These are phyloP conservation scores for Drosophila tristis DNA, from an alignment of 1,140 invertebrate species.

Conservation along the genomic window DNA sequence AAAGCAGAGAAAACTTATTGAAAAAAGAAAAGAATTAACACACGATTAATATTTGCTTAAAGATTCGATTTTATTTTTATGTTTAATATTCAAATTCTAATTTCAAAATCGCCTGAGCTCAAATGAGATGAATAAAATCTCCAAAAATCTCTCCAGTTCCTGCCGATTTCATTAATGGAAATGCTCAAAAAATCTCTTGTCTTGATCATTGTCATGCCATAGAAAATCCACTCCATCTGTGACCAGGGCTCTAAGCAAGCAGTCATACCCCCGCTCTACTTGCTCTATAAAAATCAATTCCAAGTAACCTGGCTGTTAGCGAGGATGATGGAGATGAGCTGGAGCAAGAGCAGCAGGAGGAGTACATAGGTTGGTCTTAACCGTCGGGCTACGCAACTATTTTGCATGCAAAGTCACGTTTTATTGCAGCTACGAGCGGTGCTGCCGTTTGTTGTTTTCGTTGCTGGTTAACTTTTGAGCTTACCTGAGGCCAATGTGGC, in stretches of 20 bases:
- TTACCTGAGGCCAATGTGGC: conserved; percentile 62
- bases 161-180: no score
- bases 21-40: no score
- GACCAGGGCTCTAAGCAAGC: conserved; percentile 21
- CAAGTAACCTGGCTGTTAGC: conserved; percentile 56
- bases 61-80: no score
- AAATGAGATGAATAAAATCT: no score
- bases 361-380: conserved; percentile 4
- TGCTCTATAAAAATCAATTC: conserved; percentile 68
- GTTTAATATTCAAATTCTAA: no score
- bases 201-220: no score
- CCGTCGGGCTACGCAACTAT: conserved; percentile 67
- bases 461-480: conserved; percentile 69
- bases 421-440: conserved; percentile 77
- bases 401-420: conserved; percentile 81
- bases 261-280: conserved; percentile 16
- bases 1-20: no score
- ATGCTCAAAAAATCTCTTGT: no score
- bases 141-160: no score
- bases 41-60: no score
- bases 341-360: background rate
- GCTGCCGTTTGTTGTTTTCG: conserved; percentile 25
- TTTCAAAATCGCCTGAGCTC: no score
- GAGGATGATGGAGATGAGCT: background rate
- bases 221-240: no score